Conservation (phyloP, 2,888 invertebrate genomes). For the Limnephilus lunatus region DNA sequence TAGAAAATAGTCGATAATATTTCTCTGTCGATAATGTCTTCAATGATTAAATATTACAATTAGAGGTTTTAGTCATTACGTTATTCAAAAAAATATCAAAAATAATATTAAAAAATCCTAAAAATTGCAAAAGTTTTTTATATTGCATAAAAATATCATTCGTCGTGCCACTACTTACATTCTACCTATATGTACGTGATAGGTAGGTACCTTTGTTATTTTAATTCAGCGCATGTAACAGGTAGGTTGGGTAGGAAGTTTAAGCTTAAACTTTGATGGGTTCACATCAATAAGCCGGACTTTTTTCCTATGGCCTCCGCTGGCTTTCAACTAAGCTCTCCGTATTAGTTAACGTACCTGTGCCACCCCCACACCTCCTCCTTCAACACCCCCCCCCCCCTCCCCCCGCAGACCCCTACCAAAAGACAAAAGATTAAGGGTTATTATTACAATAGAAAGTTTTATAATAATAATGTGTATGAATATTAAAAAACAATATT, state of each 20-base stretch:
- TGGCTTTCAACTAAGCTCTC: slow-evolving; percentile 24
- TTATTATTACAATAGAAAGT: not conserved
- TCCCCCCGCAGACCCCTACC: not conserved
- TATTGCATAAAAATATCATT: no score
- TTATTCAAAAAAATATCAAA: no score
- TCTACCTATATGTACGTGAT: no score
- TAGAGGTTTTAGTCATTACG: no score
- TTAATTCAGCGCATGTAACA: not conserved
- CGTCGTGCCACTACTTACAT: not conserved
- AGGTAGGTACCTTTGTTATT: not conserved
- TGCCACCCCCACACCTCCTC: not conserved
- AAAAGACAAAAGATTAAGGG: not conserved
- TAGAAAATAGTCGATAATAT: no score
- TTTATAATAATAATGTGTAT: not conserved
- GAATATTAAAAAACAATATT: no score
- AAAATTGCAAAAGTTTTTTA: no score
- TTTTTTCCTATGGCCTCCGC: slow-evolving; percentile 21
- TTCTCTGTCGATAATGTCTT: no score
- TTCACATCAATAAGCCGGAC: slow-evolving; percentile 27
- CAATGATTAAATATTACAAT: no score
- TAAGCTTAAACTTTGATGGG: slow-evolving; percentile 32
- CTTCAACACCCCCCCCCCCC: no score
- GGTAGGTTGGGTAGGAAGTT: not conserved
- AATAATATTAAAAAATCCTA: no score
- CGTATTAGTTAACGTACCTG: not conserved